Conservation (phyloP, 2,888 invertebrate species). For the Hoplodrina ambigua region DNA sequence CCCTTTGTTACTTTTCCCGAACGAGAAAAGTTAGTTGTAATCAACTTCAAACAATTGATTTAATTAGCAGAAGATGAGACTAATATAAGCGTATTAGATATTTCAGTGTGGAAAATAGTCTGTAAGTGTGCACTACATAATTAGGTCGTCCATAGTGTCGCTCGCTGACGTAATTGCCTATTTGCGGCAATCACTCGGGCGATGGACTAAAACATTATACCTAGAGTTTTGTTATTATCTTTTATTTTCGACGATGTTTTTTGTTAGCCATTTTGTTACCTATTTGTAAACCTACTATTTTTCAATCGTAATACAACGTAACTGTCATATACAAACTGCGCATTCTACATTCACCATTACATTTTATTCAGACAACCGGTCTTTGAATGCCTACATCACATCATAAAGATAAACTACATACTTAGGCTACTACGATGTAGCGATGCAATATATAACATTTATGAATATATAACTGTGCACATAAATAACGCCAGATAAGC, state of each 20-base stretch:
- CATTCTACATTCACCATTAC: not conserved
- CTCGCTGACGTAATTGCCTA: slow-evolving; percentile 43
- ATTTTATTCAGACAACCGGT: slow-evolving; percentile 18
- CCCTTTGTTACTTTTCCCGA: slow-evolving; percentile 64
- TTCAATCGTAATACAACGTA: not conserved
- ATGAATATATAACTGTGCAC: slow-evolving; percentile 61
- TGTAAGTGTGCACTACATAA: slow-evolving; percentile 17
- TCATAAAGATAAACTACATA: slow-evolving; percentile 45
- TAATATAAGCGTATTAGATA: slow-evolving; percentile 10
- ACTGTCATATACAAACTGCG: not conserved
- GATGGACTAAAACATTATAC: not conserved
- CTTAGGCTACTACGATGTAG: slow-evolving; percentile 37
- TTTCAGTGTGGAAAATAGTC: slow-evolving; percentile 39
- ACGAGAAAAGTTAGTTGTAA: slow-evolving; percentile 43
- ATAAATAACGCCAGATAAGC: slow-evolving; percentile 66
- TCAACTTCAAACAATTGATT: slow-evolving; percentile 50
- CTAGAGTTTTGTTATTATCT: not conserved
- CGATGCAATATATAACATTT: slow-evolving; percentile 54
- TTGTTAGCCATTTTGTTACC: not conserved
- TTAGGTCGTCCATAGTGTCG: slow-evolving; percentile 30
- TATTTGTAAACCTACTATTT: no score
- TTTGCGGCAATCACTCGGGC: slow-evolving; percentile 23
- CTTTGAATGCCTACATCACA: slow-evolving; percentile 25
- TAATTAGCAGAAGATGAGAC: slow-evolving; percentile 31
- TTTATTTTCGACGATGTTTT: slow-evolving; percentile 10